Base-by-base conservation (phyloP, 1,140 invertebrate genomes). In the Achatina immaculata region DNA sequence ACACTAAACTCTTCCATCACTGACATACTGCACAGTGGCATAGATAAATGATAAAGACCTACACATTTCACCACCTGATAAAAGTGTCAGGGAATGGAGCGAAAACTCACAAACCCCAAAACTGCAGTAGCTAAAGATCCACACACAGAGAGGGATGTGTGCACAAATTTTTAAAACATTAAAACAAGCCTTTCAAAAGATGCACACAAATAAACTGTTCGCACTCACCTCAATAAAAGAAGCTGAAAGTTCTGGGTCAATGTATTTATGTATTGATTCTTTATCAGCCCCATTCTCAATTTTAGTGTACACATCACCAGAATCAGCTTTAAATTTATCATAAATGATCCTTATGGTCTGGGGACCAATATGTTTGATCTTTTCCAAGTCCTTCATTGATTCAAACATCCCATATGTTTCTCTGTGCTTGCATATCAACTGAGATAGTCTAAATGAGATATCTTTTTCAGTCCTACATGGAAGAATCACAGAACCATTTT, bases 191-290 rank as follows among this genome's bases (percentile, higher is more conserved):
- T n/a, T n/a, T n/a, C n/a, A n/a, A n/a, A n/a, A n/a, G n/a, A n/a
- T n/a, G n/a, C n/a, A n/a, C n/a, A n/a, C n/a, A n/a, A n/a, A n/a
- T n/a, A n/a, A n/a, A n/a, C n/a, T n/a, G n/a, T n/a, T n/a, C n/a
- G n/a, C n/a, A 62, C 58, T 31, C 28, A 74, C 72, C 72, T 74
- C n/a, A 19, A 74, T 36, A 48, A 74, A 48, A n/a, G 36, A 40
- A 42, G 72, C 43, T 34, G 16, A 51, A 21, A 74, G 24, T 36
- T 42, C 43, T 51, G 72, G 72, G 21, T 16, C 51, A 51, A 51
- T 42, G 28, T 51, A 74, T 11, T 51, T 51, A 1, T 0, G n/a
- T 34, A 51, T 24, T 16, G 43, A 28, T 9, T 74, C 45, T 51
- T 40, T 19, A 68, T 36, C 24, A 34, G 14, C 7, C 1, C 24